Conservation (phyloP, 2,797 vertebrate genomes). For the Antrozous pallidus region DNA sequence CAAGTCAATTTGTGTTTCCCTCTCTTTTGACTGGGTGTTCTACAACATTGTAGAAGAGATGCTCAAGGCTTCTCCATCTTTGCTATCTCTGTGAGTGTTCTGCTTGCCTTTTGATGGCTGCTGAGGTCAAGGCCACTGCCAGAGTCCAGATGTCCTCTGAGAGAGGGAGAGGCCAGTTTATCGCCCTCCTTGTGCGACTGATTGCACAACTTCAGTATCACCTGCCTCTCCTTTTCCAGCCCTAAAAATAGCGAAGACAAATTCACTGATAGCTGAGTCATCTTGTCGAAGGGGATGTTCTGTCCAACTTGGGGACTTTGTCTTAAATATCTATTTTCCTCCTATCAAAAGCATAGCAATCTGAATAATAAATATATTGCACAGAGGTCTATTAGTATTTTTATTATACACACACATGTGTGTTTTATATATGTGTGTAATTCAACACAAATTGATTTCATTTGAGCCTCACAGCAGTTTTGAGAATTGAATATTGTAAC, state of each 20-base stretch:
- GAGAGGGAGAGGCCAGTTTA: neutral
- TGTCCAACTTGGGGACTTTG: conserved; percentile 14
- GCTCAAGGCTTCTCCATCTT: neutral
- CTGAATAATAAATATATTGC: neutral
- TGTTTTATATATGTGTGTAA: neutral
- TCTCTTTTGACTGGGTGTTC: neutral
- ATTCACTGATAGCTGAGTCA: conserved; percentile 66
- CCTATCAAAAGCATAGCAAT: neutral
- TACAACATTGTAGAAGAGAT: neutral
- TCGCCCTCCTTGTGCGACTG: neutral
- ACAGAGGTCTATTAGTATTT: neutral
- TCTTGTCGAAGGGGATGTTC: neutral
- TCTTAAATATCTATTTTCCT: conserved; percentile 23
- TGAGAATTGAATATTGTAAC: neutral
- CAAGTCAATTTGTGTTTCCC: conserved; percentile 18
- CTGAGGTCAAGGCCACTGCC: neutral
- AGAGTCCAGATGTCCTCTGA: neutral
- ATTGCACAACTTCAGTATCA: conserved; percentile 14
- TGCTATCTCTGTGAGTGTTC: neutral
- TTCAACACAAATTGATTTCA: neutral
- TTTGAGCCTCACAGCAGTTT: neutral
- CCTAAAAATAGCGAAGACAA: conserved; percentile 65
- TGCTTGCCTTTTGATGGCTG: neutral
- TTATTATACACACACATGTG: neutral
- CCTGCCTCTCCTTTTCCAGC: neutral